phyloP scores from a whole-genome alignment of 2,797 vertebrate genomes.

The Helostoma temminkii region DNA sequence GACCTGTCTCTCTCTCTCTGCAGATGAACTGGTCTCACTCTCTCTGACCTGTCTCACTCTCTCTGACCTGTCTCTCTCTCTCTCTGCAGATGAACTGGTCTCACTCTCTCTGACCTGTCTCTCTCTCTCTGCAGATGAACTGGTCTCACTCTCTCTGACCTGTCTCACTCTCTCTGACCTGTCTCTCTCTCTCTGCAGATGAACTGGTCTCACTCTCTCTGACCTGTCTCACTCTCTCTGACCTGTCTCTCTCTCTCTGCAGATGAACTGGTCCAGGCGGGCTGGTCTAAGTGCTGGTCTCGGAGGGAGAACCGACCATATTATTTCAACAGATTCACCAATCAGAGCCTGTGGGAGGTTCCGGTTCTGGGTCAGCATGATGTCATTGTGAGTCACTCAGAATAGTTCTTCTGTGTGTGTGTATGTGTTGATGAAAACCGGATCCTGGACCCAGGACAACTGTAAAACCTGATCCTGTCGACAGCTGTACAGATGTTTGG shows the following conservation, averaged over 20 bases:
- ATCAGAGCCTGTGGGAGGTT: conserved; percentile 99
- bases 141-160: too few relatives aligned
- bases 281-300: conserved; percentile 99
- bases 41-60: too few relatives aligned
- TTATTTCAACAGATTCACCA: conserved; percentile 98
- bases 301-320: conserved; percentile 96
- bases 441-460: not conserved
- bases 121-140: too few relatives aligned
- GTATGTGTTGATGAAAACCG: not conserved
- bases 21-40: too few relatives aligned
- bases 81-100: too few relatives aligned
- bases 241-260: conserved; percentile 9
- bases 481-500: too few relatives aligned
- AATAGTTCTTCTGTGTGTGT: not conserved
- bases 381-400: conserved; percentile 89
- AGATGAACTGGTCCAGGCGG: conserved; percentile 98
- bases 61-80: too few relatives aligned
- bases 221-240: not conserved
- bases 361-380: conserved; percentile 94
- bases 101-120: too few relatives aligned
- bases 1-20: too few relatives aligned
- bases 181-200: not conserved
- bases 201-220: not conserved
- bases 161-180: too few relatives aligned
- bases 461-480: too few relatives aligned